These are phyloP conservation scores for Idaea straminata DNA, from an alignment of 2,888 invertebrate genomes.

Conservation along the genomic window DNA sequence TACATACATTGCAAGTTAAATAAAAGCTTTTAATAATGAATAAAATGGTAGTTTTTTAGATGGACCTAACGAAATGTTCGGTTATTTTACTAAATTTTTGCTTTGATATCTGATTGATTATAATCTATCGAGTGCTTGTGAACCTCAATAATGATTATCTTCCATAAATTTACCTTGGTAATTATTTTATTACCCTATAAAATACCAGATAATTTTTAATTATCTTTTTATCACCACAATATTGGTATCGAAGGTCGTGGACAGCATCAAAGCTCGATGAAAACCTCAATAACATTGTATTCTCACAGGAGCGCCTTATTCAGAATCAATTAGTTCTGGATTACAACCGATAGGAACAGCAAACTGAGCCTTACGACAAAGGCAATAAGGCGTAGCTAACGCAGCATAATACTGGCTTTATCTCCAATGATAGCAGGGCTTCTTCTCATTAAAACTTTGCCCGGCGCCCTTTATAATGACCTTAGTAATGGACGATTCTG, in stretches of 20 bases:
- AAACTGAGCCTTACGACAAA: conserved; percentile 22
- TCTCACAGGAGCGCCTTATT: conserved; percentile 41
- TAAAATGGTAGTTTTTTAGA: conserved; percentile 9
- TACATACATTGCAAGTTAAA: too few relatives aligned
- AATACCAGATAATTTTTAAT: neutral
- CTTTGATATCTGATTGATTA: neutral
- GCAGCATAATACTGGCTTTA: conserved; percentile 24
- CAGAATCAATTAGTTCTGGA: conserved; percentile 62
- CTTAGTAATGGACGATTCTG: conserved; percentile 45
- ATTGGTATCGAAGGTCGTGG: conserved; percentile 21
- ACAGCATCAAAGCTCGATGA: conserved; percentile 21
- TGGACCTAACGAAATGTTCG: conserved; percentile 7
- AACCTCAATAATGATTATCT: too few relatives aligned
- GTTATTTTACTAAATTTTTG: conserved; percentile 3
- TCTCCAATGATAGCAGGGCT: conserved; percentile 42
- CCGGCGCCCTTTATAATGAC: conserved; percentile 55
- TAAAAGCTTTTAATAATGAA: too few relatives aligned
- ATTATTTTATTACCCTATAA: too few relatives aligned
- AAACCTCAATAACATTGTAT: conserved; percentile 24
- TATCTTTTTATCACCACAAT: conserved; percentile 26
- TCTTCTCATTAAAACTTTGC: conserved; percentile 65
- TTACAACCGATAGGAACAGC: conserved; percentile 29
- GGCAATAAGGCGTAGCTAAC: conserved; percentile 12
- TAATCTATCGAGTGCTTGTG: neutral
- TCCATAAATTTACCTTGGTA: too few relatives aligned